Conservation (phyloP, 2,888 invertebrate species). For the Agrotis clavis region DNA sequence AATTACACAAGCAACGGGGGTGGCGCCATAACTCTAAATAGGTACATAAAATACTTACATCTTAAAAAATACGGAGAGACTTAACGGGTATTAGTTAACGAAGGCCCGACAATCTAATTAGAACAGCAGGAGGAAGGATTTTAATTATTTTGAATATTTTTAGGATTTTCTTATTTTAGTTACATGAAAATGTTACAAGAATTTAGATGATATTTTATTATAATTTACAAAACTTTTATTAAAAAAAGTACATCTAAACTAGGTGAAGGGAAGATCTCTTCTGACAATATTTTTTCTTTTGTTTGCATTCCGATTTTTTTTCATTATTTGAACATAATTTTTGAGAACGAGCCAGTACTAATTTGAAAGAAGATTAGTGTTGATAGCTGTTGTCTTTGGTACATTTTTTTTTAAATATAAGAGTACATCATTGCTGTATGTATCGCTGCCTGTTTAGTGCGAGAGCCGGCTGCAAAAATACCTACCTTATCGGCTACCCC, state of each 20-base stretch:
- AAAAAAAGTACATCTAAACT: slow-evolving; percentile 76
- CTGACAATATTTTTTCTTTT: slow-evolving; percentile 74
- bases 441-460: neutral
- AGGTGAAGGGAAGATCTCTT: slow-evolving; percentile 71
- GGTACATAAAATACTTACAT: slow-evolving; percentile 57
- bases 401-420: too few relatives aligned
- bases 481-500: too few relatives aligned
- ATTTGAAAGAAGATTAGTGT: slow-evolving; percentile 10
- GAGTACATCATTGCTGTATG: too few relatives aligned
- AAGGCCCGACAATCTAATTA: slow-evolving; percentile 21
- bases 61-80: slow-evolving; percentile 19
- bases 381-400: too few relatives aligned
- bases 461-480: too few relatives aligned
- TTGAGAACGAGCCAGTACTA: slow-evolving; percentile 10
- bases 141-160: slow-evolving; percentile 61
- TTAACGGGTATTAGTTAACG: neutral
- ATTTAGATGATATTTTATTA: slow-evolving; percentile 74
- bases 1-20: too few relatives aligned
- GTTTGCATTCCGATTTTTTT: slow-evolving; percentile 56
- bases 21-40: too few relatives aligned
- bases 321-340: slow-evolving; percentile 59
- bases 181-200: slow-evolving; percentile 67
- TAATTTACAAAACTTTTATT: slow-evolving; percentile 72
- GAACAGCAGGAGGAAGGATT: slow-evolving; percentile 51
- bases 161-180: slow-evolving; percentile 49